These are phyloP conservation scores for Hirtodrosophila confusa DNA, from an alignment of 2,888 invertebrate genomes.

Conservation along the genomic window DNA sequence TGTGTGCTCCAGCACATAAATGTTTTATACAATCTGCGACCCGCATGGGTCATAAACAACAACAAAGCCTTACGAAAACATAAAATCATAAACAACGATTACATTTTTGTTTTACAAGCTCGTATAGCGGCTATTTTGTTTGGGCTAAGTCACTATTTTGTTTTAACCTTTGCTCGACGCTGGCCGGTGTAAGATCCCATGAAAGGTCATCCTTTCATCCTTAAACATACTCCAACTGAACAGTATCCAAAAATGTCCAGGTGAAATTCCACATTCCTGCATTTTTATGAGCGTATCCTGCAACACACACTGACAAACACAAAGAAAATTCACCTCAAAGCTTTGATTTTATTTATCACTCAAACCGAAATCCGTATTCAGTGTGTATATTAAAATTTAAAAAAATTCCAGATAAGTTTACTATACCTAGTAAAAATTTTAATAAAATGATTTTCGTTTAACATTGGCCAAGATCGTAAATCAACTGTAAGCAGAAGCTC, in stretches of 20 bases:
- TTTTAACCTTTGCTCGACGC: slow-evolving; percentile 2
- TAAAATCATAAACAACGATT: slow-evolving; percentile 52
- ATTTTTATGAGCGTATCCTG: background rate
- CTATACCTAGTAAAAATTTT: background rate
- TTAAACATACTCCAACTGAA: background rate
- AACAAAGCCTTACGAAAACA: slow-evolving; percentile 18
- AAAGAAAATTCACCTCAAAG: too few relatives aligned
- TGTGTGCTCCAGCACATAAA: slow-evolving; percentile 5
- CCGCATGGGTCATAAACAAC: slow-evolving; percentile 38
- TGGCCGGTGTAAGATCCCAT: too few relatives aligned
- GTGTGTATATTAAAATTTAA: background rate
- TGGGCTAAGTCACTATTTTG: slow-evolving; percentile 30
- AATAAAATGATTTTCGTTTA: slow-evolving; percentile 6
- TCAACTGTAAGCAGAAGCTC: slow-evolving; percentile 1
- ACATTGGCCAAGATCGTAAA: slow-evolving; percentile 3
- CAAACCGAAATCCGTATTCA: background rate
- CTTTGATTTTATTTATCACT: background rate
- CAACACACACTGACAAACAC: background rate
- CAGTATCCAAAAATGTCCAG: too few relatives aligned
- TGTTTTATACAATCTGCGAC: slow-evolving; percentile 34
- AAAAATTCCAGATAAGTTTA: background rate
- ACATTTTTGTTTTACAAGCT: slow-evolving; percentile 42
- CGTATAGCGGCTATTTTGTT: slow-evolving; percentile 17
- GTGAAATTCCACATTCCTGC: too few relatives aligned
- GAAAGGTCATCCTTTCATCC: too few relatives aligned